Evolutionary conservation across 2,113 vertebrate species (phyloP).

Genomic region (Epinephelus lanceolatus): DNA sequence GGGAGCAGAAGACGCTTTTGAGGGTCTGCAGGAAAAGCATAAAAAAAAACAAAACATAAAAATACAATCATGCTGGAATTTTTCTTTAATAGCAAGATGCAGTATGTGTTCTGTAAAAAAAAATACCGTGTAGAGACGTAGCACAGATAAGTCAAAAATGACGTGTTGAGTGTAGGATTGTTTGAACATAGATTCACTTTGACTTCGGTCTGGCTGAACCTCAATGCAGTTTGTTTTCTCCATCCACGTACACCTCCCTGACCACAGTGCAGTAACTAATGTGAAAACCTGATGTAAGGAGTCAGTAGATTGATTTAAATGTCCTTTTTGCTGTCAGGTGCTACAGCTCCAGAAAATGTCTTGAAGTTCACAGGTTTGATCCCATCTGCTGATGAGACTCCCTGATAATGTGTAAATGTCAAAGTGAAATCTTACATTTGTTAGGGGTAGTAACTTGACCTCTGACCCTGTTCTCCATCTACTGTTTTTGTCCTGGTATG

Average conservation of each 20-base stretch:
- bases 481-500: neutral
- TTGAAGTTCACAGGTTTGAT: neutral
- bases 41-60: neutral
- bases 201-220: neutral
- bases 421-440: neutral
- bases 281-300: neutral
- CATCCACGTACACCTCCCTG: neutral
- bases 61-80: neutral
- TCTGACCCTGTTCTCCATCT: neutral
- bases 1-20: neutral
- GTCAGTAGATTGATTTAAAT: neutral
- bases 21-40: neutral
- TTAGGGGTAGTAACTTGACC: neutral
- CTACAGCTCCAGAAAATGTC: neutral
- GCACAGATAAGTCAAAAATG: neutral
- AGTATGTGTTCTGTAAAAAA: neutral
- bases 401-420: neutral
- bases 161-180: neutral
- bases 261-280: conserved; percentile 12
- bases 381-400: neutral
- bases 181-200: neutral
- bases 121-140: neutral
- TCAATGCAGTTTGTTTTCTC: neutral
- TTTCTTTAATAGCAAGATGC: neutral
- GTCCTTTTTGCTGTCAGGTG: neutral